Conservation (phyloP, 2,113 vertebrate genomes). For the Mandrillus leucophaeus region DNA sequence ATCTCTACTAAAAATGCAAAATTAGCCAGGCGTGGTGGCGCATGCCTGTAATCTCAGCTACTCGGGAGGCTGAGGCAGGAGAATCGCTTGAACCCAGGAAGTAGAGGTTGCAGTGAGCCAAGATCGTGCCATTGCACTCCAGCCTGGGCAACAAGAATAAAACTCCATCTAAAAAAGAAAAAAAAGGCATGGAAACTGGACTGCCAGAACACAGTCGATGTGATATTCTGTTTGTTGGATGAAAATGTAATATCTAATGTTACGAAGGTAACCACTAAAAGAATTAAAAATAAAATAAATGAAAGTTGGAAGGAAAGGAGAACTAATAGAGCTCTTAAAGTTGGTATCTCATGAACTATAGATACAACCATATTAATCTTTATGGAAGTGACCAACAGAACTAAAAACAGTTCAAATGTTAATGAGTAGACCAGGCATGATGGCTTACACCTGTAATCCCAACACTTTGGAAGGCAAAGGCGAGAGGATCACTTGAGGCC, state of each 20-base stretch:
- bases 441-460: too few relatives aligned
- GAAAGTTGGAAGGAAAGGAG: neutral
- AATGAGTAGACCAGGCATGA: neutral
- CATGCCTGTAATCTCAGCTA: too few relatives aligned
- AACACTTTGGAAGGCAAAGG: too few relatives aligned
- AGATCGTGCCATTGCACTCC: too few relatives aligned
- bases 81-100: too few relatives aligned
- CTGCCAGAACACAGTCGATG: neutral
- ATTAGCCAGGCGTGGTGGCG: too few relatives aligned
- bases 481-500: too few relatives aligned
- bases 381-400: conserved; percentile 34
- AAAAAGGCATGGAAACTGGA: neutral
- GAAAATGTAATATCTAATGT: neutral
- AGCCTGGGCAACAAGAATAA: too few relatives aligned
- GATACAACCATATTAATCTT: neutral
- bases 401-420: conserved; percentile 21
- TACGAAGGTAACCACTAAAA: neutral
- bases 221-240: neutral
- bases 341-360: neutral
- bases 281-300: conserved; percentile 8
- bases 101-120: too few relatives aligned
- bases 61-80: too few relatives aligned
- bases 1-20: too few relatives aligned
- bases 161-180: neutral
- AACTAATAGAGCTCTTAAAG: neutral